phyloP scores from a whole-genome alignment of 1,140 invertebrate species.

The Pararge aegeria region DNA sequence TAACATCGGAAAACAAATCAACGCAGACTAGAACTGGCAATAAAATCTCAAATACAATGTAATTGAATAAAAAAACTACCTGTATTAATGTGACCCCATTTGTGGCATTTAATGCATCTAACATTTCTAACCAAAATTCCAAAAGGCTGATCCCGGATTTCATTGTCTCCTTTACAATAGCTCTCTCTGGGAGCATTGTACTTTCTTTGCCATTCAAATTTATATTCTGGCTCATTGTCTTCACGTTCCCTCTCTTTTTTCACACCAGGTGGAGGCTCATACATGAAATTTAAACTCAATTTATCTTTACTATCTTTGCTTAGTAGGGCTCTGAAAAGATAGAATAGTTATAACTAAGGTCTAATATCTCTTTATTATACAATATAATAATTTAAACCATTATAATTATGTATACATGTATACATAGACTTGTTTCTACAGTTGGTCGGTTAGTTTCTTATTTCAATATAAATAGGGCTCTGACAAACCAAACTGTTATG shows the following conservation, averaged over 20 bases:
- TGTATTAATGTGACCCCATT: constrained; percentile 99
- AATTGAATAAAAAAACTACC: constrained; percentile 79
- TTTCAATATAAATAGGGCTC: no score
- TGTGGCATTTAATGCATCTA: constrained; percentile 98
- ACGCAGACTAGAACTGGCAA: no score
- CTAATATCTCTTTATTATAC: no score
- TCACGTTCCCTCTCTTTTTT: constrained; percentile 94
- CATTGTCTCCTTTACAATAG: constrained; percentile 96
- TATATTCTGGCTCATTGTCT: constrained; percentile 97
- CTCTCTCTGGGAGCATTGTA: constrained; percentile 99
- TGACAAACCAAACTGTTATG: no score
- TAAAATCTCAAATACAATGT: not conserved
- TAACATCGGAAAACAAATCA: no score
- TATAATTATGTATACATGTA: no score
- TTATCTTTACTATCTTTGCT: constrained; percentile 99
- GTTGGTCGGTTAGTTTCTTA: no score
- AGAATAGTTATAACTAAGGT: not conserved
- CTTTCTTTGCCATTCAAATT: constrained; percentile 99
- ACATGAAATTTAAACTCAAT: constrained; percentile 99
- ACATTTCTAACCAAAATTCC: constrained; percentile 99
- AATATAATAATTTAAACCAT: no score
- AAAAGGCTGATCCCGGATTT: constrained; percentile 99
- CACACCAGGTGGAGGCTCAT: constrained; percentile 98
- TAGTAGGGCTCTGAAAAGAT: constrained; percentile 91
- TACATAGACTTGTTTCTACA: no score